These are phyloP conservation scores for Chlorops oryzae DNA, from an alignment of 1,140 invertebrate genomes.

Conservation along the genomic window DNA sequence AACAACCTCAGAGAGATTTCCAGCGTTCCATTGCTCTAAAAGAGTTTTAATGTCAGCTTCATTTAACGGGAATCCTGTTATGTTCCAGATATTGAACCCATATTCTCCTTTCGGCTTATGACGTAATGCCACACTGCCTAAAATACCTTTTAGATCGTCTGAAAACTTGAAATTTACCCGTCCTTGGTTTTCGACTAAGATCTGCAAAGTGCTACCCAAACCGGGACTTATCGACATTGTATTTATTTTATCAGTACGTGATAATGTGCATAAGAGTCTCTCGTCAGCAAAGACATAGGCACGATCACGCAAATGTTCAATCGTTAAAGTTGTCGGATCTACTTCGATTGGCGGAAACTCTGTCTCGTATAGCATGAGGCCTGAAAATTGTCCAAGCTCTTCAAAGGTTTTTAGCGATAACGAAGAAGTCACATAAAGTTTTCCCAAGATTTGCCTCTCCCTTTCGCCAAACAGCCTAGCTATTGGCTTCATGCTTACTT, in stretches of 20 bases:
- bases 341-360: slow-evolving; percentile 48
- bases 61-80: slow-evolving; percentile 35
- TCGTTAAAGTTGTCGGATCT: slow-evolving; percentile 54
- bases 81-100: slow-evolving; percentile 32
- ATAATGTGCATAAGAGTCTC: slow-evolving; percentile 55
- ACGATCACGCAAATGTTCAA: slow-evolving; percentile 59
- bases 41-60: slow-evolving; percentile 22
- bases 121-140: slow-evolving; percentile 8
- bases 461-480: slow-evolving; percentile 45
- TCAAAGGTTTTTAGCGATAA: slow-evolving; percentile 58
- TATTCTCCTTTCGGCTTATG: slow-evolving; percentile 28
- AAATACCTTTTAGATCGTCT: slow-evolving; percentile 63
- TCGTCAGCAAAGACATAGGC: slow-evolving; percentile 67
- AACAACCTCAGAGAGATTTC: slow-evolving; percentile 18
- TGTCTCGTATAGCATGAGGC: slow-evolving; percentile 69
- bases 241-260: slow-evolving; percentile 52
- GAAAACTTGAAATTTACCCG: slow-evolving; percentile 67
- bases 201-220: slow-evolving; percentile 53
- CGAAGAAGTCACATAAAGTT: slow-evolving; percentile 10
- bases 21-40: slow-evolving; percentile 9
- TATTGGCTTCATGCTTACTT: slow-evolving; percentile 50
- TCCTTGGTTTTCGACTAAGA: slow-evolving; percentile 79
- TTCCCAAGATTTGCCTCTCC: slow-evolving; percentile 27
- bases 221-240: slow-evolving; percentile 51
- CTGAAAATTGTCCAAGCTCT: slow-evolving; percentile 53